phyloP scores from a whole-genome alignment of 2,888 invertebrate species.

The Malthinus seriepunctatus region DNA sequence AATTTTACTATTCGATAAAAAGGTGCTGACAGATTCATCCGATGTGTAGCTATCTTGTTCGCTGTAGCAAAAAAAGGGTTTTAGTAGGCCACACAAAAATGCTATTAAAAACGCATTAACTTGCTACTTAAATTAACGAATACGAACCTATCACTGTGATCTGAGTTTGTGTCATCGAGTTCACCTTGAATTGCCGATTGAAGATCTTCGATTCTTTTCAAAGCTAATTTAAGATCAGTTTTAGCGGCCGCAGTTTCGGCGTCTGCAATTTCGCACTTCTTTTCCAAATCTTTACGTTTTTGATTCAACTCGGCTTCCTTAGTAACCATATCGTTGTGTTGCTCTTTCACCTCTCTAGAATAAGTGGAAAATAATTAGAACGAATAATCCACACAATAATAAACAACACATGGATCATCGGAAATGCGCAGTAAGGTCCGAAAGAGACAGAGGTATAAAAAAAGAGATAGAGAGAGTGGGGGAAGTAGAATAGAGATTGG shows the following conservation, averaged over 20 bases:
- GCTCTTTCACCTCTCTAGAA: slow-evolving; percentile 76
- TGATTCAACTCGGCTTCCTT: slow-evolving; percentile 77
- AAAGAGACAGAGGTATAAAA: too few relatives aligned
- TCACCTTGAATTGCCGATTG: slow-evolving; percentile 92
- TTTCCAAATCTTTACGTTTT: slow-evolving; percentile 76
- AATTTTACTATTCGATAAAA: slow-evolving; percentile 64
- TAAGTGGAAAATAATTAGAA: too few relatives aligned
- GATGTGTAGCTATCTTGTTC: slow-evolving; percentile 69
- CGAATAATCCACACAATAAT: too few relatives aligned
- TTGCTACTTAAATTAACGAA: too few relatives aligned
- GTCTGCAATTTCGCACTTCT: slow-evolving; percentile 70
- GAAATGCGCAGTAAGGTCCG: too few relatives aligned
- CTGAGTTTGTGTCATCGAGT: slow-evolving; percentile 68
- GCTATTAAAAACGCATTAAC: not conserved
- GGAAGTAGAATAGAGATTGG: too few relatives aligned
- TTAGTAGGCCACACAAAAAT: too few relatives aligned
- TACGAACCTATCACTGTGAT: slow-evolving; percentile 65
- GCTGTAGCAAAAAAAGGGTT: slow-evolving; percentile 48
- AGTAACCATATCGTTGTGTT: slow-evolving; percentile 69
- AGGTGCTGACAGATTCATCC: slow-evolving; percentile 67
- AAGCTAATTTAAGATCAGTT: slow-evolving; percentile 84
- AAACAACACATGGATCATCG: too few relatives aligned
- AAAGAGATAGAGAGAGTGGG: too few relatives aligned
- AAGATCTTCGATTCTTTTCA: slow-evolving; percentile 87
- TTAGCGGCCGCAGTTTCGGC: slow-evolving; percentile 72